These are phyloP conservation scores for Falco columbarius DNA, from an alignment of 2,797 vertebrate species.

Conservation along the genomic window DNA sequence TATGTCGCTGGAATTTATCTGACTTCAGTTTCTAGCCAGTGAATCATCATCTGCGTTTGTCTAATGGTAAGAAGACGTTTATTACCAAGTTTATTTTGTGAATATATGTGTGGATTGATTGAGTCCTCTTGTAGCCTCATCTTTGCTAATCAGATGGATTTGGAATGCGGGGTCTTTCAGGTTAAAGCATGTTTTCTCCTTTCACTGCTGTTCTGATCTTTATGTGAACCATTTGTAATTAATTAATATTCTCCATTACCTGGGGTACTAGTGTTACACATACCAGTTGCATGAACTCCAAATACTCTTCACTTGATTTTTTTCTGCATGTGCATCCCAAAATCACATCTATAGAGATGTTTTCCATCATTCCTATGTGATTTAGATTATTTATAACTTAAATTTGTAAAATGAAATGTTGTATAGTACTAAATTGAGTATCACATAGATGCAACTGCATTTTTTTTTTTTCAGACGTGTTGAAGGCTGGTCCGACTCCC, in stretches of 20 bases:
- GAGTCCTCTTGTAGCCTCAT: not conserved
- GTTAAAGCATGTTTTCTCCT: not conserved
- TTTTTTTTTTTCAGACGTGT: not conserved
- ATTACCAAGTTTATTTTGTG: not conserved
- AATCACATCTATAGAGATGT: not conserved
- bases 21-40: not conserved
- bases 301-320: not conserved
- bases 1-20: not conserved
- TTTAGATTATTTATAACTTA: not conserved
- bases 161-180: not conserved
- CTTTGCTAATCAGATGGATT: not conserved
- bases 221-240: not conserved
- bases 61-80: not conserved
- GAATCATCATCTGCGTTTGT: not conserved
- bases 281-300: not conserved
- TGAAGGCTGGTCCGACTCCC: not conserved
- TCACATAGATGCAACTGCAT: not conserved
- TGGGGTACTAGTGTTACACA: not conserved
- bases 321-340: not conserved
- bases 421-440: not conserved
- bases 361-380: not conserved
- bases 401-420: not conserved
- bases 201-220: not conserved
- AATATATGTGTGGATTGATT: not conserved
- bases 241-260: not conserved